Percentiles rank a stretch among this genome's conserved stretches.
Evolutionary conservation across 2,888 invertebrate genomes (phyloP).

Genomic region (Brenthis daphne): DNA sequence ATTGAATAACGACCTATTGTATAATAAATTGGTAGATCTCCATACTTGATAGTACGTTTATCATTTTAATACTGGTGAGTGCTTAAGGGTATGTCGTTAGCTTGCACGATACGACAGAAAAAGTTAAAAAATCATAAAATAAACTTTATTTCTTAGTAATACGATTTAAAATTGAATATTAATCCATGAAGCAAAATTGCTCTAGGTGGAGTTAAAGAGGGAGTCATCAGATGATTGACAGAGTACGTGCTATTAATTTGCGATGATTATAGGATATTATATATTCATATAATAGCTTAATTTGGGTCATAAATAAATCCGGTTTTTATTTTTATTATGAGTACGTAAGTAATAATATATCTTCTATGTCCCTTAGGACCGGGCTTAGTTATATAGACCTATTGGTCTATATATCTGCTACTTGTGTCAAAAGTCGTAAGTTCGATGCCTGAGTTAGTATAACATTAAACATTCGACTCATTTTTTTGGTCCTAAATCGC

Average conservation of each 20-base stretch:
- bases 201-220: slow-evolving; percentile 46
- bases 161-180: neutral
- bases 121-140: slow-evolving; percentile 31
- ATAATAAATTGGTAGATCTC: slow-evolving; percentile 82
- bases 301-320: slow-evolving; percentile 41
- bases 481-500: too few species aligned
- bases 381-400: too few species aligned
- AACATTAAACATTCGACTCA: too few species aligned
- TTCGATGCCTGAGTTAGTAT: too few species aligned
- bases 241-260: slow-evolving; percentile 73
- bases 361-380: too few species aligned
- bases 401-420: too few species aligned
- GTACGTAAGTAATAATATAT: neutral
- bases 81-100: slow-evolving; percentile 67
- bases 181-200: slow-evolving; percentile 39
- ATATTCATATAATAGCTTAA: slow-evolving; percentile 44
- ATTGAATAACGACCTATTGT: slow-evolving; percentile 80
- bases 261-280: slow-evolving; percentile 63
- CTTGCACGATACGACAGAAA: slow-evolving; percentile 46
- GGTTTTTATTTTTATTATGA: slow-evolving; percentile 49
- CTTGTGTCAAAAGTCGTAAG: too few species aligned
- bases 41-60: slow-evolving; percentile 78
- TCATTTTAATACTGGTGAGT: slow-evolving; percentile 80
- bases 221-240: slow-evolving; percentile 60
- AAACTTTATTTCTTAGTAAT: neutral